phyloP scores from a whole-genome alignment of 2,113 vertebrate genomes.

The Solea solea region DNA sequence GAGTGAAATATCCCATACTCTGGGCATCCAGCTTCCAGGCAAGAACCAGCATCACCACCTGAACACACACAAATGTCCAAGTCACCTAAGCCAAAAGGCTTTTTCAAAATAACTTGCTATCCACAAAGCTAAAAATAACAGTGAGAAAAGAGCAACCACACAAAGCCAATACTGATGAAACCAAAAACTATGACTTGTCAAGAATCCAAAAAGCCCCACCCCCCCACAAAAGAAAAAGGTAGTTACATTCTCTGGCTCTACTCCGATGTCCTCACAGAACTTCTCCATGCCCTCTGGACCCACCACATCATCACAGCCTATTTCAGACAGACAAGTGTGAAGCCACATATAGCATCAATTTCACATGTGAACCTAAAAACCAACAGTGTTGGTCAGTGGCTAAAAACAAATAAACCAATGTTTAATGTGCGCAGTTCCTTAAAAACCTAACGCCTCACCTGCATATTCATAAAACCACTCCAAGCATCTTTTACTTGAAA shows the following conservation, averaged over 20 bases:
- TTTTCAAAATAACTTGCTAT: neutral
- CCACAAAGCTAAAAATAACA: neutral
- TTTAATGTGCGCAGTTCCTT: neutral
- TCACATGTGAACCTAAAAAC: neutral
- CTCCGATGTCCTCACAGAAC: slow-evolving; percentile 99
- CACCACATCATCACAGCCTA: slow-evolving; percentile 94
- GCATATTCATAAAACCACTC: slow-evolving; percentile 99
- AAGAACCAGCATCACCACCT: slow-evolving; percentile 99
- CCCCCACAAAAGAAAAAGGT: neutral
- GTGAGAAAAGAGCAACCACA: neutral
- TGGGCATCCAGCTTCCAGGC: slow-evolving; percentile 99
- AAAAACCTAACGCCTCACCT: slow-evolving; percentile 77
- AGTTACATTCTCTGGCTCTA: slow-evolving; percentile 98
- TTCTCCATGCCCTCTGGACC: slow-evolving; percentile 99
- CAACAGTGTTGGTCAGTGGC: neutral
- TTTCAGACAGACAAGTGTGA: slow-evolving; percentile 28
- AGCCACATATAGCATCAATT: neutral
- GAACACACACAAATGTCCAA: slow-evolving; percentile 32
- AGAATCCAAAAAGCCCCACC: neutral
- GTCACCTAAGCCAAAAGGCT: neutral
- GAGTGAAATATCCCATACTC: slow-evolving; percentile 99
- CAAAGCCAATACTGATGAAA: neutral
- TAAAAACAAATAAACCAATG: neutral
- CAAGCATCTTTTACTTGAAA: slow-evolving; percentile 97
- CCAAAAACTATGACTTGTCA: neutral